These are phyloP conservation scores for Trachymyrmex cornetzi DNA, from an alignment of 1,140 invertebrate genomes.

Conservation along the genomic window DNA sequence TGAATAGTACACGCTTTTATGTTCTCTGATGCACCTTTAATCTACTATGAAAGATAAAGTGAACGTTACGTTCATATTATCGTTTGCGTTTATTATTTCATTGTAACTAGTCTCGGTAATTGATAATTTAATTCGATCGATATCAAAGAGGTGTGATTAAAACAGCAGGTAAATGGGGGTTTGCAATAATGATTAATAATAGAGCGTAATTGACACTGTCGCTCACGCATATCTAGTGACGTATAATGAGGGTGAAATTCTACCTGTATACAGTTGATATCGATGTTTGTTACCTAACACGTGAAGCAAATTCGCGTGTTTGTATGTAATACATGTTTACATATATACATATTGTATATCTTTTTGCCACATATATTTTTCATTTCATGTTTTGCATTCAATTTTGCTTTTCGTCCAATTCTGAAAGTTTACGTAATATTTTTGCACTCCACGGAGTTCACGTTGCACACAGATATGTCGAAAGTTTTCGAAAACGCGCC, in stretches of 20 bases:
- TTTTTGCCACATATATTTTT: neutral
- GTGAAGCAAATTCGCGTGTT: conserved; percentile 19
- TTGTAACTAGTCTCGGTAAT: neutral
- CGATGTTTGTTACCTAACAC: neutral
- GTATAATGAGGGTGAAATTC: conserved; percentile 6
- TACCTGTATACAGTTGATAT: neutral
- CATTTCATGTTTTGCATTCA: conserved; percentile 20
- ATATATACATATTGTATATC: neutral
- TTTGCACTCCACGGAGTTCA: conserved; percentile 3
- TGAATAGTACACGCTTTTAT: neutral
- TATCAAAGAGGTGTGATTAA: conserved; percentile 2
- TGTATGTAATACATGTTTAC: neutral
- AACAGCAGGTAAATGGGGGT: neutral
- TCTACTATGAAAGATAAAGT: neutral
- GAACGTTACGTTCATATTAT: neutral
- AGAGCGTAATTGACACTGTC: conserved; percentile 16
- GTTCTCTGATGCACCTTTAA: neutral
- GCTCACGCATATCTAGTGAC: neutral
- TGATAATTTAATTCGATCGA: conserved; percentile 8
- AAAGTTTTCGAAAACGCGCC: conserved; percentile 11
- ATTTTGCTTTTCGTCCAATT: conserved; percentile 27
- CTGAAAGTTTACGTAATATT: conserved; percentile 44
- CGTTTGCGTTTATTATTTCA: conserved; percentile 8
- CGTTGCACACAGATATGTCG: neutral
- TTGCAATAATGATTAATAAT: conserved; percentile 39